Base-by-base conservation (phyloP, 2,888 invertebrate species). In the Rhagium mordax region DNA sequence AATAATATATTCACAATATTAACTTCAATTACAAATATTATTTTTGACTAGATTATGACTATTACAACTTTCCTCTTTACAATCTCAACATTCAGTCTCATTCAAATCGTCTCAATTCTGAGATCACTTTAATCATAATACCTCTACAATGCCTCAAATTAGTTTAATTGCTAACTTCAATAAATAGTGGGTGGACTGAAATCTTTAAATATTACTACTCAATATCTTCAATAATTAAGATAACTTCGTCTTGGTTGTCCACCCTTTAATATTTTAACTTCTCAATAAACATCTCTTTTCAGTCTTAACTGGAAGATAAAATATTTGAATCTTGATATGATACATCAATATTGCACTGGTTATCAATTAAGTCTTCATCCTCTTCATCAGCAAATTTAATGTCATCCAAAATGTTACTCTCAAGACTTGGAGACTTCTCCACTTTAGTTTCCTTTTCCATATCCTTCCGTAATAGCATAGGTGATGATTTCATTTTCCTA, bases 331-430 rank as follows among this genome's bases (percentile, higher is more conserved):
- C 85, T 78, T 86, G 87, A 87, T 87, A 87, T 86, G 86, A 79
- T 79, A 81, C 75, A 79, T 85, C 84, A 80, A 83, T 86, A 85
- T 86, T 87, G 86, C 87, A 86, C 84, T 84, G 81, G 67, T 80
- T 84, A 75, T 83, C 85, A 74, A 77, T 81, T 70, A 79, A 79
- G 70, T 84, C 82, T 70, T 87, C 87, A 1, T 91, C 91, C 0
- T 91, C 92, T 78, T 91, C 91, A 81, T 94, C 94, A 6, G 92
- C 94, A 84, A 92, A 94, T 82, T 91, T 92, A 60, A 94, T 91
- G 79, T 93, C 93, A 66, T 91, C 91, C 68, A 92, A 88, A 79
- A 91, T 90, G 60, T 90, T 89, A 76, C 91, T 89, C 81, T 91
- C 91, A 10, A 92, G 83, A 72, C 89, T 90, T 15, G 92, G 92